phyloP scores from a whole-genome alignment of 2,797 vertebrate genomes.

The Phaenicophaeus curvirostris region DNA sequence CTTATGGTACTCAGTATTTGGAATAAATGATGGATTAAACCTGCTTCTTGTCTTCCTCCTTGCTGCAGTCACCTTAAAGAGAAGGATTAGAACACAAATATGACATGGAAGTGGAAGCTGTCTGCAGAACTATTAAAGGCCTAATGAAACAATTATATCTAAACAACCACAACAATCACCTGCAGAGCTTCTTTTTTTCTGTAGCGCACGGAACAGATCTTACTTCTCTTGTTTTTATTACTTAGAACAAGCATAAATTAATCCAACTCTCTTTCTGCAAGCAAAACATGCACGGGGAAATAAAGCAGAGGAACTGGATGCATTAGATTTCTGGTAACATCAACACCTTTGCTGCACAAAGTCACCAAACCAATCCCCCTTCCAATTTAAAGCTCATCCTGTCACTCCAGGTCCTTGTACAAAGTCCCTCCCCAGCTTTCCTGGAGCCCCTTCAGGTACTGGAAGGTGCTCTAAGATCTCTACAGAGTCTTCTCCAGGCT shows the following conservation, averaged over 20 bases:
- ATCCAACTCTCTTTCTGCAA: slow-evolving; percentile 39
- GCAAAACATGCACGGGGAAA: not conserved
- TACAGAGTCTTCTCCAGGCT: too few relatives aligned
- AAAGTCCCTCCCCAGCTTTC: too few relatives aligned
- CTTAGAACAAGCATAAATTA: slow-evolving; percentile 62
- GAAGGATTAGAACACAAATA: slow-evolving; percentile 37
- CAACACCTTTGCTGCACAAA: not conserved
- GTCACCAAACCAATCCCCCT: not conserved
- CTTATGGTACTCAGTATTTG: not conserved
- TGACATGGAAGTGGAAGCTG: slow-evolving; percentile 61
- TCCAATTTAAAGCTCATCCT: too few relatives aligned
- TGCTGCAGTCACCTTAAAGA: not conserved
- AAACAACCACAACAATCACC: slow-evolving; percentile 59
- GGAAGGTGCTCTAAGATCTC: too few relatives aligned
- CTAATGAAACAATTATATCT: slow-evolving; percentile 71
- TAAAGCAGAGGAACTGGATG: not conserved
- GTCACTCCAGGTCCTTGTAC: too few relatives aligned
- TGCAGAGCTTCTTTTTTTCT: slow-evolving; percentile 51
- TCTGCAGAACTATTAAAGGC: slow-evolving; percentile 67
- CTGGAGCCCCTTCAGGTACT: too few relatives aligned
- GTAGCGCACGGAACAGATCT: not conserved
- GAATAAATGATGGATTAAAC: slow-evolving; percentile 59
- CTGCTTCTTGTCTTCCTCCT: slow-evolving; percentile 9
- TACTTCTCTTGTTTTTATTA: slow-evolving; percentile 46
- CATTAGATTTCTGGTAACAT: not conserved